phyloP scores from a whole-genome alignment of 2,113 vertebrate genomes.

The Dolichallabes microphthalmus region DNA sequence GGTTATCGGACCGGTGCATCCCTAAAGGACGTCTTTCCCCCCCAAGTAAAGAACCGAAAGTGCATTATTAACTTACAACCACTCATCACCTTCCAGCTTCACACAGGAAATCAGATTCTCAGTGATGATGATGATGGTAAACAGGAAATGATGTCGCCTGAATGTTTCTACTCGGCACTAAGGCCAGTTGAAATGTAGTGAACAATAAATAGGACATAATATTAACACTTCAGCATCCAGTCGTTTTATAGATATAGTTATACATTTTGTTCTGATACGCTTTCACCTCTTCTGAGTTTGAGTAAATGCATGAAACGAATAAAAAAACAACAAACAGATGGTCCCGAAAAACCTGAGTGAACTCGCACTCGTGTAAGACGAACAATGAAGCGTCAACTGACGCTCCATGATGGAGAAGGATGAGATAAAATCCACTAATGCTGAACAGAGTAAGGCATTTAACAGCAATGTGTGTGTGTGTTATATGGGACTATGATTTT shows the following conservation, averaged over 20 bases:
- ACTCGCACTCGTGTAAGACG: not conserved
- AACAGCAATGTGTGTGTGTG: not conserved
- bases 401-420: not conserved
- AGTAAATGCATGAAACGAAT: not conserved
- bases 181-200: slow-evolving; percentile 21
- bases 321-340: not conserved
- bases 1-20: not conserved
- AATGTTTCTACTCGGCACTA: slow-evolving; percentile 17
- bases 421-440: not conserved
- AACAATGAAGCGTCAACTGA: not conserved
- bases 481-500: not conserved
- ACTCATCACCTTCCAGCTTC: not conserved
- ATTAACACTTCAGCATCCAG: slow-evolving; percentile 32
- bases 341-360: not conserved
- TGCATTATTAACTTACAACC: not conserved
- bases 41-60: not conserved
- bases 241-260: not conserved
- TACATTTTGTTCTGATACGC: slow-evolving; percentile 19
- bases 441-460: slow-evolving; percentile 37
- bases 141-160: not conserved
- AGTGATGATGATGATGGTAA: not conserved
- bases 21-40: not conserved
- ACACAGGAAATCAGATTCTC: not conserved
- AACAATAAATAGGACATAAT: slow-evolving; percentile 17
- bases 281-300: not conserved